These are phyloP conservation scores for Diachasma alloeum DNA, from an alignment of 1,140 invertebrate genomes.

Conservation along the genomic window DNA sequence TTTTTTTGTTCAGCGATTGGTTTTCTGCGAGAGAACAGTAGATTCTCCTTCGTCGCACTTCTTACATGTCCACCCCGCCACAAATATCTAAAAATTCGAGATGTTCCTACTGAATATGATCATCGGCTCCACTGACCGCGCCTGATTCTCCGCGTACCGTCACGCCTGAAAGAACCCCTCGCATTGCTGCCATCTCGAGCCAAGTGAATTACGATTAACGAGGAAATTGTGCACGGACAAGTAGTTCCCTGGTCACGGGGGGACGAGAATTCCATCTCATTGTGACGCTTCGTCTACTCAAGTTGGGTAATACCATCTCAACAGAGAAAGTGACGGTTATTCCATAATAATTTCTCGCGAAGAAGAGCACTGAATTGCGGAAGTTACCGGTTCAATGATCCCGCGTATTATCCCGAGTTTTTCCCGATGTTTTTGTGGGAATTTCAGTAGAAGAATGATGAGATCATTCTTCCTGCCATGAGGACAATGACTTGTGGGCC, in stretches of 20 bases:
- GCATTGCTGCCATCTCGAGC: background rate
- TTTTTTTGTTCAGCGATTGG: too few relatives aligned
- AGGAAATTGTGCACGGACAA: background rate
- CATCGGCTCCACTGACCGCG: too few relatives aligned
- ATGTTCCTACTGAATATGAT: too few relatives aligned
- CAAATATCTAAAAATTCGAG: too few relatives aligned
- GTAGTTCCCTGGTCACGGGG: background rate
- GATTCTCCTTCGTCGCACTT: too few relatives aligned
- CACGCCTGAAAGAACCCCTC: background rate
- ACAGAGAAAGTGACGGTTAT: conserved; percentile 26
- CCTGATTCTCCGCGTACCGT: background rate
- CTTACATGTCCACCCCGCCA: too few relatives aligned
- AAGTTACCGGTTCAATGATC: conserved; percentile 1
- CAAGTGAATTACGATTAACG: background rate
- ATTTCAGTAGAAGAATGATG: background rate
- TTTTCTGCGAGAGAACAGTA: too few relatives aligned
- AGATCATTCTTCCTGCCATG: too few relatives aligned
- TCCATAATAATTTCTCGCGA: conserved; percentile 26
- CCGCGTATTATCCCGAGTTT: background rate
- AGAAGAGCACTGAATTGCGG: conserved; percentile 27
- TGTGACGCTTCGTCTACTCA: conserved; percentile 8
- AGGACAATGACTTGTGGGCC: too few relatives aligned
- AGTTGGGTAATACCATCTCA: conserved; percentile 11
- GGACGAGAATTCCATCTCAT: conserved; percentile 13
- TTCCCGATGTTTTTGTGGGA: background rate